Conservation (phyloP, 1,140 invertebrate genomes). For the Orchesella cincta region DNA sequence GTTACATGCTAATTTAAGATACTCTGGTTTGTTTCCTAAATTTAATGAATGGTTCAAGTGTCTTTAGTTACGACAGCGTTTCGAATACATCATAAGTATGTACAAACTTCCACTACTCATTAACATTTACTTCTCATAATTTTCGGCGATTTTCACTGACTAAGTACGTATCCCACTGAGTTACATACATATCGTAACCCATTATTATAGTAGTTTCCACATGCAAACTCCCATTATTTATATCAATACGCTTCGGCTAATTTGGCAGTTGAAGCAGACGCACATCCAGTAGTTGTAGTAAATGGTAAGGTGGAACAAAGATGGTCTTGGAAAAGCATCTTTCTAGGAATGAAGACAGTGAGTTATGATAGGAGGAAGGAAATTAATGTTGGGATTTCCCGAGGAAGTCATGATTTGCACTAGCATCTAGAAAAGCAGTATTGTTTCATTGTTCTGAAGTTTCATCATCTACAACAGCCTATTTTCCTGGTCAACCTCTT, state of each 20-base stretch:
- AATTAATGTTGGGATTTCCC: slow-evolving; percentile 22
- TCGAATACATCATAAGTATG: too few species aligned
- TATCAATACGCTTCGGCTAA: not conserved
- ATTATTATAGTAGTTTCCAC: not conserved
- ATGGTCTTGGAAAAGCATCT: too few species aligned
- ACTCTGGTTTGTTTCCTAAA: too few species aligned
- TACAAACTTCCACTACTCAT: too few species aligned
- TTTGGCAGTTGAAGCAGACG: too few species aligned
- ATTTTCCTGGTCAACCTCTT: not conserved
- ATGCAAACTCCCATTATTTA: not conserved
- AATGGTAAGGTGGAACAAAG: not conserved
- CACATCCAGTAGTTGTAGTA: not conserved
- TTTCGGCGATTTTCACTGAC: too few species aligned
- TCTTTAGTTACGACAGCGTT: too few species aligned
- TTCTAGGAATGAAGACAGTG: not conserved
- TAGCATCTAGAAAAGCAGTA: not conserved
- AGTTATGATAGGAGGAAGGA: slow-evolving; percentile 25
- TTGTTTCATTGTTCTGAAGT: too few species aligned
- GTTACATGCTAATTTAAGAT: too few species aligned
- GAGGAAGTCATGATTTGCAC: not conserved
- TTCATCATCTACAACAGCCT: not conserved
- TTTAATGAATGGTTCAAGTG: too few species aligned
- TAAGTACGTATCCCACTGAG: not conserved
- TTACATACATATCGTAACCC: not conserved
- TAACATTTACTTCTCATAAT: too few species aligned